Percentiles rank a stretch among this genome's conserved stretches.
phyloP scores from a whole-genome alignment of 2,888 invertebrate species.

The Phrixothrix hirtus region DNA sequence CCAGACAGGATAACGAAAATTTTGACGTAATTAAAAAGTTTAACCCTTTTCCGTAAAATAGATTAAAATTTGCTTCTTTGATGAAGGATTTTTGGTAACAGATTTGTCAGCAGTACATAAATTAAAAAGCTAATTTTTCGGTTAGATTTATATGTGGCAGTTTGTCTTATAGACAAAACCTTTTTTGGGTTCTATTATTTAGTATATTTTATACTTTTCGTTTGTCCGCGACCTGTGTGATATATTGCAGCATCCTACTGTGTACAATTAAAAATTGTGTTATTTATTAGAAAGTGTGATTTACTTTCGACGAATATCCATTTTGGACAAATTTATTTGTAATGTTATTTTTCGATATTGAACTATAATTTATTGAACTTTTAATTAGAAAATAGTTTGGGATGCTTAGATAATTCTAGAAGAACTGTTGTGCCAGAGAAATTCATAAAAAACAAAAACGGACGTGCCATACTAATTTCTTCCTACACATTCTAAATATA shows the following conservation, averaged over 20 bases:
- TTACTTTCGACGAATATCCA: slow-evolving; percentile 27
- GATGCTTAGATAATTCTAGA: no score
- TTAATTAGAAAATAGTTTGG: slow-evolving; percentile 24
- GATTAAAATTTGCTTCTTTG: slow-evolving; percentile 11
- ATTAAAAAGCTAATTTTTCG: slow-evolving; percentile 39
- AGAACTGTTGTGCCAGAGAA: no score
- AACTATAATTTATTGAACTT: slow-evolving; percentile 14
- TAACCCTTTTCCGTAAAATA: slow-evolving; percentile 22
- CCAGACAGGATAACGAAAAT: slow-evolving; percentile 16
- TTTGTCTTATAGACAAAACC: slow-evolving; percentile 38
- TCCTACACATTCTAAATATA: no score
- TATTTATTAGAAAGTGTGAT: slow-evolving; percentile 41
- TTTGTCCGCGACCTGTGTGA: slow-evolving; percentile 28
- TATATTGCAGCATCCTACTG: slow-evolving; percentile 41
- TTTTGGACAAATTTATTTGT: no score
- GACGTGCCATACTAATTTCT: no score
- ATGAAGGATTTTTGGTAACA: slow-evolving; percentile 12
- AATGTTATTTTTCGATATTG: slow-evolving; percentile 8
- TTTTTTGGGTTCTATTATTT: slow-evolving; percentile 28
- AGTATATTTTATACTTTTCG: slow-evolving; percentile 28
- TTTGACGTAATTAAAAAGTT: slow-evolving; percentile 26
- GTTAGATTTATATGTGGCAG: slow-evolving; percentile 40
- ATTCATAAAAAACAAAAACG: no score
- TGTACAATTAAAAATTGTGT: slow-evolving; percentile 41
- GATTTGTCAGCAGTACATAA: slow-evolving; percentile 40